phyloP scores from a whole-genome alignment of 2,113 vertebrate genomes.

The Seriola quinqueradiata region DNA sequence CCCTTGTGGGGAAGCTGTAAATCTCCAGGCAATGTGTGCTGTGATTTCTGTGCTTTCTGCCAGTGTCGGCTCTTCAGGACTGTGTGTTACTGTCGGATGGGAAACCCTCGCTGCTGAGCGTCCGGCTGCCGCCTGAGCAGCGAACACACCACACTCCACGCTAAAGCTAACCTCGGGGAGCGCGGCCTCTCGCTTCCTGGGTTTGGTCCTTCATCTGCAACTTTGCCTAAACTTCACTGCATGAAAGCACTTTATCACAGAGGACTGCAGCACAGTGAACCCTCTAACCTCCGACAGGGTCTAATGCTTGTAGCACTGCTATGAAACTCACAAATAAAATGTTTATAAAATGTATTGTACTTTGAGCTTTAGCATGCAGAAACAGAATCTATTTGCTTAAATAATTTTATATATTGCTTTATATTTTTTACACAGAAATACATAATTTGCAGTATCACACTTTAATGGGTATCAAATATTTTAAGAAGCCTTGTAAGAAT shows the following conservation, averaged over 20 bases:
- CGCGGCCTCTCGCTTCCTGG: conserved; percentile 7
- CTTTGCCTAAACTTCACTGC: conserved; percentile 35
- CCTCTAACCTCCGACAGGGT: not conserved
- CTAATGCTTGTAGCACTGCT: conserved; percentile 17
- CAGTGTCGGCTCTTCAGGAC: conserved; percentile 90
- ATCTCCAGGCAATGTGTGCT: conserved; percentile 84
- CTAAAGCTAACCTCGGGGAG: conserved; percentile 3
- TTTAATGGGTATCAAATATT: not conserved
- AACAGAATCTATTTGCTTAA: not conserved
- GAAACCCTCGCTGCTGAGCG: conserved; percentile 87
- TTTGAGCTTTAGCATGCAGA: conserved; percentile 34
- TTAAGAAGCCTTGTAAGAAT: conserved; percentile 15
- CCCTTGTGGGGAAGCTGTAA: conserved; percentile 88
- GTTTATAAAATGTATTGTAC: not conserved
- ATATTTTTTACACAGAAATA: conserved; percentile 42
- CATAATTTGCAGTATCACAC: not conserved
- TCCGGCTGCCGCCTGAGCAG: not conserved
- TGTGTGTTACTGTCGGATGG: conserved; percentile 87
- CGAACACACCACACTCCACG: not conserved
- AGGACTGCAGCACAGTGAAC: conserved; percentile 29
- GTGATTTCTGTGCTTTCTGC: conserved; percentile 89
- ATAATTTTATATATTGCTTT: conserved; percentile 23
- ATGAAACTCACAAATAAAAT: conserved; percentile 6
- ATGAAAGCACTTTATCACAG: conserved; percentile 71
- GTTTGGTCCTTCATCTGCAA: conserved; percentile 1